Percentiles rank a stretch among this genome's conserved stretches.
phyloP scores from a whole-genome alignment of 2,888 invertebrate genomes.

The Erannis defoliaria region DNA sequence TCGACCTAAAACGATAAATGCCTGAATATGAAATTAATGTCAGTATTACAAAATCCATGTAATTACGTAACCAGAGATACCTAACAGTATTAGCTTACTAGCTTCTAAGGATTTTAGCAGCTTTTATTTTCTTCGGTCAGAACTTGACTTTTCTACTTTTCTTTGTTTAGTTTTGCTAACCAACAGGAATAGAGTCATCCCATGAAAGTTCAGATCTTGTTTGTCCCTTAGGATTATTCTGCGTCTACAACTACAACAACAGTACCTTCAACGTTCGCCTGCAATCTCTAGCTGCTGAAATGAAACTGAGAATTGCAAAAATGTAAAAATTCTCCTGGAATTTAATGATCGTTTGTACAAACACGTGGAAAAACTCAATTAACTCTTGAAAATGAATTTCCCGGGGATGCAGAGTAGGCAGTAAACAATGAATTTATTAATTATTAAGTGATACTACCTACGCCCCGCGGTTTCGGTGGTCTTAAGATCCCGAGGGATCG shows the following conservation, averaged over 20 bases:
- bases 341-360: background rate
- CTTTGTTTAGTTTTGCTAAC: conserved; percentile 24
- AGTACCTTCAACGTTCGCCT: background rate
- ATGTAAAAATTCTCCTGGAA: background rate
- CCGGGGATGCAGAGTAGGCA: background rate
- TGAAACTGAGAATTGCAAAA: background rate
- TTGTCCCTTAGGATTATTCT: conserved; percentile 20
- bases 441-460: conserved; percentile 8
- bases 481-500: background rate
- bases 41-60: no score
- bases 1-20: no score
- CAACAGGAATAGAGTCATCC: conserved; percentile 13
- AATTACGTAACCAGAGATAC: background rate
- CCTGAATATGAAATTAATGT: no score
- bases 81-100: background rate
- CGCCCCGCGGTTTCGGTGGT: background rate
- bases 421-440: conserved; percentile 8
- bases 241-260: conserved; percentile 3
- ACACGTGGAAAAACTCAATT: conserved; percentile 7
- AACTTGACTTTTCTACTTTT: conserved; percentile 6
- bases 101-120: background rate
- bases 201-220: conserved; percentile 18
- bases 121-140: background rate
- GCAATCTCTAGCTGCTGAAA: background rate
- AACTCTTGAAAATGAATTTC: conserved; percentile 12